Base-by-base conservation (phyloP, 2,113 vertebrate species). In the Riparia riparia region DNA sequence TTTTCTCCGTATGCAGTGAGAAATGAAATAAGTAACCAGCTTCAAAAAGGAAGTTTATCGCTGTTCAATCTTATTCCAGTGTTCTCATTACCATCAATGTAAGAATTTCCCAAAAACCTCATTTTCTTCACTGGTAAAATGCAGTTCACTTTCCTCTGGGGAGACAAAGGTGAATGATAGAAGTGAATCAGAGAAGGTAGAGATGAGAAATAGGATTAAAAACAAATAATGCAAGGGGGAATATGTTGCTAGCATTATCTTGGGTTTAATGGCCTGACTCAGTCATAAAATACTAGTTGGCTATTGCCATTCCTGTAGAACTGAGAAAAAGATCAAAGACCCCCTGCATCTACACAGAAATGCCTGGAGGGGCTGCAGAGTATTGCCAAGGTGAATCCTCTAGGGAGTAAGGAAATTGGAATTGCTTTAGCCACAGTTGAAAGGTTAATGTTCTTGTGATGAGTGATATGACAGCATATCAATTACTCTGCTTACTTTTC, bases 391-490 rank as follows among this genome's bases (percentile, higher is more conserved):
- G 73, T 94, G 71, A 96, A 89, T 93, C 39, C 66, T 89, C 71
- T 24, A 34, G 66, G 74, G 93, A 72, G 8, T 77, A 93, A 96
- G 85, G 81, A 93, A 95, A 77, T 16, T 82, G 81, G 56, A 95
- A 95, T 84, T 92, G 84, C 89, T 91, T 93, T 91, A 93, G 65
- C 51, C 44, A 39, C 28, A 64, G 91, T 86, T 90, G 72, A 95
- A 95, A 93, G 88, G 95, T 93, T 93, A 93, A 90, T 71, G 74
- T 82, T 76, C 32, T 69, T 57, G 41, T 87, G 87, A 89, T 85
- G 37, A 91, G 90, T 91, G 73, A 58, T 69, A 82, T 29, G 93
- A 88, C 83, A 83, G 74, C 87, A 18, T 72, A 44, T 88, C 80
- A 96, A 94, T 84, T 86, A 56, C 53, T 54, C 54, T 86, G 65